These are phyloP conservation scores for Diphyllodes magnificus DNA, from an alignment of 2,113 vertebrate species.

Conservation along the genomic window DNA sequence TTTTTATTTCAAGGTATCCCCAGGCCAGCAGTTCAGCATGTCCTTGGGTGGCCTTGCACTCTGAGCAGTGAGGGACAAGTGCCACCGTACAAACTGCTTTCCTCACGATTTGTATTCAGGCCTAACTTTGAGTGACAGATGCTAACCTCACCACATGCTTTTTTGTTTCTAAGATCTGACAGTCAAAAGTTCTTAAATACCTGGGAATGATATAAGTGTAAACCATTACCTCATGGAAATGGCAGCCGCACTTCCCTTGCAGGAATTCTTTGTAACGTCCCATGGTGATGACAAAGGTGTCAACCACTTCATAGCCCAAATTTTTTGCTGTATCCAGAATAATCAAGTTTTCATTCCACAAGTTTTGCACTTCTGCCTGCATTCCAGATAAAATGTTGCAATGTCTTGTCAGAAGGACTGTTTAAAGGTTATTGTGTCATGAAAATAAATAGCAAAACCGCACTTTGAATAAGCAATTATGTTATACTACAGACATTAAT, in stretches of 20 bases:
- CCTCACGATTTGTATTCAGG: not conserved
- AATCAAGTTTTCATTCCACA: conserved; percentile 80
- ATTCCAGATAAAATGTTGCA: conserved; percentile 35
- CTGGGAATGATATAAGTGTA: not conserved
- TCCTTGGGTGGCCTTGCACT: not conserved
- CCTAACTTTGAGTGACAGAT: not conserved
- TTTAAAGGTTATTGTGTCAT: not conserved
- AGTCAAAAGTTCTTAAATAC: not conserved
- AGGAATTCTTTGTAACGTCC: conserved; percentile 94
- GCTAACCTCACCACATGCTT: not conserved
- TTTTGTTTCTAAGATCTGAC: not conserved
- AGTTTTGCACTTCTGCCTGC: conserved; percentile 81
- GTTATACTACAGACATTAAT: not conserved
- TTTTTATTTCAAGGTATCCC: not conserved
- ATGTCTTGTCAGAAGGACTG: not conserved
- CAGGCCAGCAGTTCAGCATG: not conserved
- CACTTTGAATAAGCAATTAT: not conserved
- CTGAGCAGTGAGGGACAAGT: not conserved
- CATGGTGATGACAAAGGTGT: conserved; percentile 89
- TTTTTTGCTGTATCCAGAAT: conserved; percentile 82
- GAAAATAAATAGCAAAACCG: not conserved
- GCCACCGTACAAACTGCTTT: not conserved
- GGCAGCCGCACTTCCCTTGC: conserved; percentile 89
- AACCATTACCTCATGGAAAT: conserved; percentile 90
- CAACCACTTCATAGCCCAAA: conserved; percentile 83